phyloP scores from a whole-genome alignment of 2,888 invertebrate species.

The Nomada goodeniana region DNA sequence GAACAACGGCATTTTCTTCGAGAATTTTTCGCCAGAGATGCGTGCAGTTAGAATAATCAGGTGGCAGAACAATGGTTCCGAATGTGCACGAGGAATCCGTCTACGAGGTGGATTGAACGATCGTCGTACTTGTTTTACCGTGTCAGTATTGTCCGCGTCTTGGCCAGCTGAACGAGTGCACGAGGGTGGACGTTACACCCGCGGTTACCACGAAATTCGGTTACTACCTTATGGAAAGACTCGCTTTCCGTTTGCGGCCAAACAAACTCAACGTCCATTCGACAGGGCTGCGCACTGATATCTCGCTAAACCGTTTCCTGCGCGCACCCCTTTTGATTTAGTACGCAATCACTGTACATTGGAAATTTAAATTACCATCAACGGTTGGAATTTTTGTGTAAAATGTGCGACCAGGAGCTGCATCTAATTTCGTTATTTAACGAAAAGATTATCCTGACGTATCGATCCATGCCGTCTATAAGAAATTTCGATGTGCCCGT shows the following conservation, averaged over 20 bases:
- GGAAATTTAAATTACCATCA: conserved; percentile 46
- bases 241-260: conserved; percentile 12
- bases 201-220: conserved; percentile 30
- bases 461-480: too few relatives aligned
- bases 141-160: conserved; percentile 8
- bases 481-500: background rate
- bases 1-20: background rate
- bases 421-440: background rate
- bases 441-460: too few relatives aligned
- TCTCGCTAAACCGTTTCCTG: background rate
- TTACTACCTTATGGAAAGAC: conserved; percentile 30
- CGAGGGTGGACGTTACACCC: background rate
- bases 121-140: conserved; percentile 22
- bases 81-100: background rate
- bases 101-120: conserved; percentile 39
- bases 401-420: background rate
- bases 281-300: background rate
- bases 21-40: background rate
- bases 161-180: background rate
- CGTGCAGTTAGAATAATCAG: conserved; percentile 12
- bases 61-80: conserved; percentile 6
- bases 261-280: conserved; percentile 6
- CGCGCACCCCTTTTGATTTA: conserved; percentile 2
- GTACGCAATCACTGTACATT: conserved; percentile 26
- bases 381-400: conserved; percentile 30